These are phyloP conservation scores for Esperia sulphurella DNA, from an alignment of 2,888 invertebrate species.

Conservation along the genomic window DNA sequence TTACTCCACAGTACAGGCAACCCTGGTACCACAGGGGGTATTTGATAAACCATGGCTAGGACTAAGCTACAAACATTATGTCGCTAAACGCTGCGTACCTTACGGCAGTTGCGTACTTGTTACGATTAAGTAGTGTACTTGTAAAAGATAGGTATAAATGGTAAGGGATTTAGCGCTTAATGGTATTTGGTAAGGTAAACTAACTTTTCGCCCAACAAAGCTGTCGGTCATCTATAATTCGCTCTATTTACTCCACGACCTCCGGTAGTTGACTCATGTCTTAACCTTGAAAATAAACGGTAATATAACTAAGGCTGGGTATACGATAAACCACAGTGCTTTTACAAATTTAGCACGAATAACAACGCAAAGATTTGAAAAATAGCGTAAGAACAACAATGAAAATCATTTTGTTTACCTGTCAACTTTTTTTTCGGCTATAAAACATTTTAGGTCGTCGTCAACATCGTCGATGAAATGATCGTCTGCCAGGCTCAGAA, in stretches of 20 bases:
- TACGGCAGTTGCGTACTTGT: no score
- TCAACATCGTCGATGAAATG: slow-evolving; percentile 73
- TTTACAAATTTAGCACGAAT: not conserved
- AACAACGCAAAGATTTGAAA: not conserved
- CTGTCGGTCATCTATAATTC: slow-evolving; percentile 48
- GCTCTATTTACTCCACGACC: slow-evolving; percentile 50
- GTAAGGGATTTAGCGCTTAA: not conserved
- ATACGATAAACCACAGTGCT: not conserved
- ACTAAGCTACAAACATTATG: no score
- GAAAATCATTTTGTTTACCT: slow-evolving; percentile 63
- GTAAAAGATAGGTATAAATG: not conserved
- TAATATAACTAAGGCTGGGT: not conserved
- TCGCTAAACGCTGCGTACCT: no score
- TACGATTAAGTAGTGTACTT: no score
- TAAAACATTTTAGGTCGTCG: slow-evolving; percentile 74
- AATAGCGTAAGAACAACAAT: not conserved
- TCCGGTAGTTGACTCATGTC: slow-evolving; percentile 43
- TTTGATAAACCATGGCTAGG: no score
- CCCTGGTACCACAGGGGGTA: no score
- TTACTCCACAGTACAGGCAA: no score
- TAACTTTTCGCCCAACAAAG: slow-evolving; percentile 24
- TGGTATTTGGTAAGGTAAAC: not conserved
- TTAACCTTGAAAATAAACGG: slow-evolving; percentile 65
- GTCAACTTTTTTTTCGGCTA: slow-evolving; percentile 67
- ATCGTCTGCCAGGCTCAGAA: slow-evolving; percentile 68